Base-by-base conservation (phyloP, 2,888 invertebrate genomes). In the Dilophus febrilis region DNA sequence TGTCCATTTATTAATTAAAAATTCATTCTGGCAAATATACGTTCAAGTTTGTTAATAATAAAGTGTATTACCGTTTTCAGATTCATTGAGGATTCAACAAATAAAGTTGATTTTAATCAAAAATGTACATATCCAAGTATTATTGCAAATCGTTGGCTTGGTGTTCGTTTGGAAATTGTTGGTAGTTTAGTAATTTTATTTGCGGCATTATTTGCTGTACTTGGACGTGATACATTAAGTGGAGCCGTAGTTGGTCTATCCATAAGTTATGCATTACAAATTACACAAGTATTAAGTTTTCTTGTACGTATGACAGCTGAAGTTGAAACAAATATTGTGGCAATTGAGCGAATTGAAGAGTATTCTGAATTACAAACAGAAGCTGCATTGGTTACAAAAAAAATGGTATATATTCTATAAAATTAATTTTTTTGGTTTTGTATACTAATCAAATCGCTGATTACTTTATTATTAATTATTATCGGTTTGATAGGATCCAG, bases 321-420 rank as follows among this genome's bases (percentile, higher is more conserved):
- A 48, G 53, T 73, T 32, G 74, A 74, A 54, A 68, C 71, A 6
- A 71, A 72, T 53, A 68, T 72, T 43, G 70, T 73, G 10, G 64
- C 71, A 12, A 68, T 73, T 26, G 73, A 74, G 53, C 55, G 74
- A 46, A 65, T 72, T 19, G 65, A 70, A 47, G 73, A 74, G 50
- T 74, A 71, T 52, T 56, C 65, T 3, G 64, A 61, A 45, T 50
- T 55, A 2, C 52, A 54, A 6, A 45, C 53, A 50, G 57, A 57
- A 47, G 56, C 55, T 10, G 39, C 47, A 5, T 55, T 55, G 53
- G 46, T 18, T 7, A 34, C 34, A n/a, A 18, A 12, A 19, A 74
- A 71, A 42, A 61, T 77, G 35, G 62, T 70, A 3, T 68, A 68
- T 42, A 76, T 81, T 16, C 65, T 72, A 16, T 58, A 64, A 16